Evolutionary conservation across 2,797 vertebrate species (phyloP).

Genomic region (Hipposideros larvatus): DNA sequence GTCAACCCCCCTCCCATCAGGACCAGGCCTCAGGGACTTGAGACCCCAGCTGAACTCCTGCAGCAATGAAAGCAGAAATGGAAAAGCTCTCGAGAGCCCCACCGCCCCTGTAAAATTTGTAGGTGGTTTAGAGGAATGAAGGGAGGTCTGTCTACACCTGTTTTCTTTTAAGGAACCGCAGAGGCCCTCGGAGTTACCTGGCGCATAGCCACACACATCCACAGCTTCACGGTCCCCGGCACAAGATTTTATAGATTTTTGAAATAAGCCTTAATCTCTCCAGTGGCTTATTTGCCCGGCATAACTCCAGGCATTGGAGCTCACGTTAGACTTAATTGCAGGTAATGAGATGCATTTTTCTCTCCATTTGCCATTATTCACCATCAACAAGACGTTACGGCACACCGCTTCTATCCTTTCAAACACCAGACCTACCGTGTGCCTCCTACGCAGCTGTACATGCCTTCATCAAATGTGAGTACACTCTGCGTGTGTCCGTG

Average conservation of each 20-base stretch:
- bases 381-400: background rate
- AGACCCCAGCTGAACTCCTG: rapidly evolving
- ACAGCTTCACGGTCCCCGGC: background rate
- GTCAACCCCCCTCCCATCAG: rapidly evolving
- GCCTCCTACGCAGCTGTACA: rapidly evolving
- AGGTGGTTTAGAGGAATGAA: background rate
- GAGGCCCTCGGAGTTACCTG: rapidly evolving
- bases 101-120: rapidly evolving
- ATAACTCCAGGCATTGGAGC: too few relatives aligned
- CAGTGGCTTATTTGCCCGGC: background rate
- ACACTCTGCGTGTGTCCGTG: background rate
- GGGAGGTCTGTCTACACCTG: rapidly evolving
- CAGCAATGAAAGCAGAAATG: background rate
- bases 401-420: background rate
- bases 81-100: background rate
- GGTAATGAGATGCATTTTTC: background rate
- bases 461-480: too few relatives aligned
- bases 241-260: background rate
- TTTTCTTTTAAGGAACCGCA: background rate
- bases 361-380: background rate
- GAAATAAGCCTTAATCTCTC: background rate
- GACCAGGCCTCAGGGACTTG: background rate
- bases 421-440: rapidly evolving
- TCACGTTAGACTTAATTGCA: rapidly evolving
- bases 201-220: background rate